A percentile compares a stretch with the other conserved stretches of the same genome.
phyloP scores from a whole-genome alignment of 2,797 vertebrate genomes.

The Heterohyrax brucei region DNA sequence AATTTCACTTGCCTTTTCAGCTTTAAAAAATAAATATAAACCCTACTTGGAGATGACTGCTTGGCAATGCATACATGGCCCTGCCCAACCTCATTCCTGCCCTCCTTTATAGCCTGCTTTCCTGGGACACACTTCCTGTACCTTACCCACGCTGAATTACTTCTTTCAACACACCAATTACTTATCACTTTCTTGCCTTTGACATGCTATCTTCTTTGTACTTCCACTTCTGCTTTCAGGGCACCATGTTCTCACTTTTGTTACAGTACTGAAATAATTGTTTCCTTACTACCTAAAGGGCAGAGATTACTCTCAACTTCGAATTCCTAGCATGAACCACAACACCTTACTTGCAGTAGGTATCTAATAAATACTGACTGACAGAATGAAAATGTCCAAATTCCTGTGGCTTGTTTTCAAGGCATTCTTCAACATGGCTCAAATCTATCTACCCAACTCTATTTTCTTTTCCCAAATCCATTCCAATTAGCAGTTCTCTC shows the following conservation, averaged over 20 bases:
- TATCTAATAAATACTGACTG: conserved; percentile 72
- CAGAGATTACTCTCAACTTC: conserved; percentile 32
- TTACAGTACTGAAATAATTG: conserved; percentile 30
- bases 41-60: background rate
- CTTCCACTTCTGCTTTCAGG: background rate
- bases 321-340: conserved; percentile 58
- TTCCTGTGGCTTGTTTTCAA: conserved; percentile 64
- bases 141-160: background rate
- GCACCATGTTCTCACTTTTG: conserved; percentile 19
- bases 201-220: conserved; percentile 8
- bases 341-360: conserved; percentile 50
- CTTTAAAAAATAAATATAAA: conserved; percentile 64
- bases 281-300: conserved; percentile 40
- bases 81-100: background rate
- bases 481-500: background rate
- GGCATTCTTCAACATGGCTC: conserved; percentile 58
- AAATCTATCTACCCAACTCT: conserved; percentile 36
- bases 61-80: background rate
- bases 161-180: background rate
- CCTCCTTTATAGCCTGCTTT: background rate
- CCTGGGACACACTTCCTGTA: background rate
- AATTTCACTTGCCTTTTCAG: conserved; percentile 28
- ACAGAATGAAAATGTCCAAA: conserved; percentile 67
- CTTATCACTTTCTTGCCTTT: conserved; percentile 36
- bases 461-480: conserved; percentile 45